Conservation (phyloP, 2,888 invertebrate species). For the Lymantria dispar region DNA sequence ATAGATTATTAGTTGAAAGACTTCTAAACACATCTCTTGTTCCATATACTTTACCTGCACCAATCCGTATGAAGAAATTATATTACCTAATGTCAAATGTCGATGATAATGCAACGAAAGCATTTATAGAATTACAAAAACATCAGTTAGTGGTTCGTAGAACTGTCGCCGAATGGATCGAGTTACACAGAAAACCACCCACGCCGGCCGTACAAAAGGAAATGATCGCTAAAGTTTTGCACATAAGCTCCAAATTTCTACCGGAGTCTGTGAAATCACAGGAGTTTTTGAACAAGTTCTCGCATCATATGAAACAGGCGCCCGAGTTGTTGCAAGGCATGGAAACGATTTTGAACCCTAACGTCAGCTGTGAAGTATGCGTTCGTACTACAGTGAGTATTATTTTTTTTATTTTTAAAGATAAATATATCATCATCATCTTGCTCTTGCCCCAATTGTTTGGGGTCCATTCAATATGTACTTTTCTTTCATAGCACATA, state of each 20-base stretch:
- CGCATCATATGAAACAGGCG: constrained; percentile 89
- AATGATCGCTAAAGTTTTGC: constrained; percentile 85
- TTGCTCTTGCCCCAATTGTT: too few relatives aligned
- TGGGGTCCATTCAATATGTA: too few relatives aligned
- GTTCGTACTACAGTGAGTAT: constrained; percentile 91
- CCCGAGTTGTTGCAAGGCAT: constrained; percentile 87
- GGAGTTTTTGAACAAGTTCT: constrained; percentile 93
- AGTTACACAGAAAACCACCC: constrained; percentile 88
- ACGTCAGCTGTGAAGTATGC: constrained; percentile 96
- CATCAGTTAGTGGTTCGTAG: constrained; percentile 93
- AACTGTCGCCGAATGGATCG: constrained; percentile 93
- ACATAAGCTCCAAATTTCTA: constrained; percentile 88
- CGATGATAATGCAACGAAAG: constrained; percentile 96
- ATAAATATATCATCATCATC: too few relatives aligned
- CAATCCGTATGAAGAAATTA: constrained; percentile 95
- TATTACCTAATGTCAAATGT: constrained; percentile 96
- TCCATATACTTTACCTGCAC: constrained; percentile 93
- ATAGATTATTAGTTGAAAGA: constrained; percentile 95
- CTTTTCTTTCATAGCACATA: too few relatives aligned
- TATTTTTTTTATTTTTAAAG: not conserved
- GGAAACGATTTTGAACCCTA: constrained; percentile 93
- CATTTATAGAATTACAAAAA: constrained; percentile 92
- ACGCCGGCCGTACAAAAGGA: constrained; percentile 88
- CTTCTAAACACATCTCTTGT: constrained; percentile 96
- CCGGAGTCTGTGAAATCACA: constrained; percentile 96